Evolutionary conservation across 2,797 vertebrate species (phyloP).

Genomic region (Sternotherus odoratus): DNA sequence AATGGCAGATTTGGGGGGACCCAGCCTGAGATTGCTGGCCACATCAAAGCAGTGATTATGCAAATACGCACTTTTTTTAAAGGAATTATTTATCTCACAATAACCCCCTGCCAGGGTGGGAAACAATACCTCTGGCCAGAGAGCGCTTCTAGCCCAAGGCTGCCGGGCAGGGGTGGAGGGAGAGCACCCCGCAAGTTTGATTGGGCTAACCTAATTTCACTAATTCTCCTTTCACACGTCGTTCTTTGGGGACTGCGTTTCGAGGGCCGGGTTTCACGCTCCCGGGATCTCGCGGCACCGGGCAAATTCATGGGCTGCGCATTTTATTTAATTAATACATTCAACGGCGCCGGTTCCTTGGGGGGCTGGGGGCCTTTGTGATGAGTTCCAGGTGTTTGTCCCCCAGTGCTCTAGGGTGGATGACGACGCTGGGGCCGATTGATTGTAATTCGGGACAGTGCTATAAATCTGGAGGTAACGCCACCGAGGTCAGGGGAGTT

Average conservation of each 20-base stretch:
- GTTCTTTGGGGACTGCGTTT: constrained; percentile 51
- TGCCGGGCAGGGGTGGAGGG: constrained; percentile 11
- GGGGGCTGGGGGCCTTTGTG: constrained; percentile 41
- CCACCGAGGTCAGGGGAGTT: background rate
- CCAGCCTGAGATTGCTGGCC: constrained; percentile 75
- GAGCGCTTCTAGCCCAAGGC: constrained; percentile 80
- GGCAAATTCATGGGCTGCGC: constrained; percentile 52
- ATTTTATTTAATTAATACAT: constrained; percentile 81
- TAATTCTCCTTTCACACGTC: constrained; percentile 86
- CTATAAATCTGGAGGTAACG: background rate
- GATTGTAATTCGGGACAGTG: background rate
- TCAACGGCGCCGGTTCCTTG: constrained; percentile 21
- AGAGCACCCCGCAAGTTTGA: constrained; percentile 74
- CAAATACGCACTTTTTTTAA: constrained; percentile 74
- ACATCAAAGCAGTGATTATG: constrained; percentile 88
- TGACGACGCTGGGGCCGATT: background rate
- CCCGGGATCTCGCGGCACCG: constrained; percentile 56
- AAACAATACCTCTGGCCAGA: constrained; percentile 83
- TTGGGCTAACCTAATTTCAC: constrained; percentile 87
- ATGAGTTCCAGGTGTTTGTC: constrained; percentile 78
- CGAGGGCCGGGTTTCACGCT: constrained; percentile 70
- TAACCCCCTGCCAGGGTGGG: constrained; percentile 81
- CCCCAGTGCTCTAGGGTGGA: constrained; percentile 37
- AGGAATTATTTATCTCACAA: constrained; percentile 87
- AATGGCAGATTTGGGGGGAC: constrained; percentile 76